Evolutionary conservation across 2,888 invertebrate genomes (phyloP), one percentile per base, ranked within the genome.

Genomic region (Tipula lateralis): DNA sequence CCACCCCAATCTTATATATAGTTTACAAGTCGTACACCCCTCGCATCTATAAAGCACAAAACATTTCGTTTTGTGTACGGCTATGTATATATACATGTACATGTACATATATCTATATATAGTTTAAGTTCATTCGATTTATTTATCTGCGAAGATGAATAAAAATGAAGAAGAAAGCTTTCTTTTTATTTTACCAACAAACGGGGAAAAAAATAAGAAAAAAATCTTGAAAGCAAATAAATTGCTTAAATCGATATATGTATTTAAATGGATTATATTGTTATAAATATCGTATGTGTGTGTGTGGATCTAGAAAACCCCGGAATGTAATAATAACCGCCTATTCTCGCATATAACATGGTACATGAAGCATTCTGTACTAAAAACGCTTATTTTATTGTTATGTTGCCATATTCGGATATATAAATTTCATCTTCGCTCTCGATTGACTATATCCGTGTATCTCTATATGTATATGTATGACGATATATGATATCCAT

Each of bases 211-310:
- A 24, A 16, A 44, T 66, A 66, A 66, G 66, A 24, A 66, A 66
- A 66, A 66, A 9, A 66, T 66, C 24, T 66, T 66, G 66, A 66
- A 66, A 66, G 66, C 66, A 66, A 66, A 66, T 66, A 66, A 66
- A 66, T 66, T 66, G 66, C 24, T 66, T 66, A 24, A 66, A 66
- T 66, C 66, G 66, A 66, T 66, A 66, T 66, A 66, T 66, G 19
- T 66, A 66, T 66, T 66, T 66, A 66, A 66, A 66, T 66, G 66
- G 66, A 66, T 66, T 66, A 66, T 66, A 66, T 66, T 66, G 66
- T 66, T 66, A 66, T 66, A 66, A 66, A 66, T 66, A 66, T 66
- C 66, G 66, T 24, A 66, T 66, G 24, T 50, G 3, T 24, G 16
- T 24, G 66, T 66, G 12, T 24, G 66, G n/a, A 16, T 16, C 5